Evolutionary conservation across 2,888 invertebrate genomes (phyloP), one percentile per base, ranked within the genome.

Genomic region (Eupeodes latifasciatus): DNA sequence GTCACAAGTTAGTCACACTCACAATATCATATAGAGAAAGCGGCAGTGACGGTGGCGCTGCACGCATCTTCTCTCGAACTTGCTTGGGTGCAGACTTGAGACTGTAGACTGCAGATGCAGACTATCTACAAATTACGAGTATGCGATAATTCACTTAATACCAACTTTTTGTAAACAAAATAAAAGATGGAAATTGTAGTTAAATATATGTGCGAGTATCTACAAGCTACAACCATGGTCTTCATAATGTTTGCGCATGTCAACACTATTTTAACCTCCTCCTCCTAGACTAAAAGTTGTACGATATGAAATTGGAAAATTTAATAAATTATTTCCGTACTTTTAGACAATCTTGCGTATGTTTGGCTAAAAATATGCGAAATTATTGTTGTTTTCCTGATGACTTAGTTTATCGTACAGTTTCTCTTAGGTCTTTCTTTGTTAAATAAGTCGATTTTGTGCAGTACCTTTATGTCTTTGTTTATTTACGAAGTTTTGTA

Each of bases 111-210:
- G 9, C 40, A 27, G 1, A 9, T 19, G 64, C 27, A 47, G 27
- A n/a, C n/a, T 66, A 66, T 66, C 66, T 34, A 27, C 14, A 2
- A 57, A 4, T 10, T 2, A 55, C 16, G 53, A 5, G 5, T 57
- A 10, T 66, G 49, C 14, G 66, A 66, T 66, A 49, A 66, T 14
- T 66, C 27, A 66, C 64, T 27, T 66, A 47, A 27, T 66, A 27
- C 64, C 9, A 27, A 47, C 27, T 47, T 66, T 36, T 34, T 14
- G 66, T 49, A 66, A 66, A 49, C 66, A 66, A 66, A 66, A 66
- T 49, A 14, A 27, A 66, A 61, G 27, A 27, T 47, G 47, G 36
- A 67, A 16, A 47, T 64, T 64, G 34, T 67, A 44, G 59, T 67
- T 67, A 69, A 78, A 69, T 59, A 78, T 16, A 27, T 53, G 9